phyloP scores from a whole-genome alignment of 2,113 vertebrate genomes.

The Colistium nudipinnis region DNA sequence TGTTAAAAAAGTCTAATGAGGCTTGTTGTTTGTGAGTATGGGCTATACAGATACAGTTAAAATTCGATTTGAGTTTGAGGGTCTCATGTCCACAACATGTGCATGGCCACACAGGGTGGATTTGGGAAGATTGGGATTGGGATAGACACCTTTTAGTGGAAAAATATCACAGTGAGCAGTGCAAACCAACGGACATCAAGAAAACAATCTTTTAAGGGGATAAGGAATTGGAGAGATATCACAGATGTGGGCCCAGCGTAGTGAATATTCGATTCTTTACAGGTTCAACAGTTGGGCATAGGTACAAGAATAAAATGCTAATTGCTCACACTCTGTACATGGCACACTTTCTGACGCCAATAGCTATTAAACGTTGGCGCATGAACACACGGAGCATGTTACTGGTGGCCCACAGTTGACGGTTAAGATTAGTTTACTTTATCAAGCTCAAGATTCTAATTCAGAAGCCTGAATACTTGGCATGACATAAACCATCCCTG shows the following conservation, averaged over 20 bases:
- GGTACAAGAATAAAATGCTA: not conserved
- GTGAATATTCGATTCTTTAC: not conserved
- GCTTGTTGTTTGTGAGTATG: too few relatives aligned
- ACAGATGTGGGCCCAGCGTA: not conserved
- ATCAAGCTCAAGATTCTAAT: not conserved
- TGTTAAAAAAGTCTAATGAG: too few relatives aligned
- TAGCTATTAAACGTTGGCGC: not conserved
- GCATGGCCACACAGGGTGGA: not conserved
- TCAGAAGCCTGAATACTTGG: conserved; percentile 2
- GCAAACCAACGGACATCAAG: not conserved
- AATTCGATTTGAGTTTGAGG: too few relatives aligned
- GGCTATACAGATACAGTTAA: too few relatives aligned
- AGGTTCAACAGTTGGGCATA: not conserved
- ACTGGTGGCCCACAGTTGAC: not conserved
- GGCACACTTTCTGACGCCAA: not conserved
- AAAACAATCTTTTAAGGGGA: too few relatives aligned
- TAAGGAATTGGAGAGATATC: not conserved
- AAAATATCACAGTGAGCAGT: not conserved
- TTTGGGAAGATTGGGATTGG: not conserved
- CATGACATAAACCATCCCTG: conserved; percentile 11
- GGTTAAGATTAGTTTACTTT: not conserved
- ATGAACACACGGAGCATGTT: conserved; percentile 4
- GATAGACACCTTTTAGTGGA: not conserved
- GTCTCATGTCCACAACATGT: not conserved
- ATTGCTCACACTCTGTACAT: conserved; percentile 1